These are phyloP conservation scores for Hipparchia sbordonii DNA, from an alignment of 2,888 invertebrate species.

Conservation along the genomic window DNA sequence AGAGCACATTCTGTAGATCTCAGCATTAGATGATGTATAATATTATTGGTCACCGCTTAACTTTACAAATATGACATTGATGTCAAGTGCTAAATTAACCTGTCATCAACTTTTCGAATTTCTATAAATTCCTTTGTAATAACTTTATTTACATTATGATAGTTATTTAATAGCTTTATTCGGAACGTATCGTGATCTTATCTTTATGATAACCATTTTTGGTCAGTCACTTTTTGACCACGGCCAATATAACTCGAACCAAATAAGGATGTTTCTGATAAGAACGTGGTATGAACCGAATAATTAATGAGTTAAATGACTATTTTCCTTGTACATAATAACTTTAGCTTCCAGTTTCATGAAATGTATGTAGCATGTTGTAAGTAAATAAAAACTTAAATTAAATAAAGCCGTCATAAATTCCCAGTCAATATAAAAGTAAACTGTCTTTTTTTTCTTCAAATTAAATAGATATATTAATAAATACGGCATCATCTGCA, in stretches of 20 bases:
- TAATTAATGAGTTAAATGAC: background rate
- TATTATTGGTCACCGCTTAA: too few relatives aligned
- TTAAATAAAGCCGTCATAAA: background rate
- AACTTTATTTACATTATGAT: constrained; percentile 8
- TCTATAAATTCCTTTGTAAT: background rate
- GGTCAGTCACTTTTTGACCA: constrained; percentile 1
- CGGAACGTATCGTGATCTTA: background rate
- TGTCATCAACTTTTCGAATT: background rate
- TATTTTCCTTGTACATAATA: background rate
- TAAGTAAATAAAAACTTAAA: background rate
- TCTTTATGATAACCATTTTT: constrained; percentile 8
- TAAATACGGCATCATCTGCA: too few relatives aligned
- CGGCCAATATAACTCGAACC: constrained; percentile 8
- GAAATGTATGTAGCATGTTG: background rate
- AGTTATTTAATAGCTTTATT: background rate
- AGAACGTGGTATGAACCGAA: background rate
- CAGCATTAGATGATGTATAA: too few relatives aligned
- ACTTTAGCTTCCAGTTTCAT: background rate
- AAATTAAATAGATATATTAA: too few relatives aligned
- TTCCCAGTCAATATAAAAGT: too few relatives aligned
- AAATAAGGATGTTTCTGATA: constrained; percentile 13
- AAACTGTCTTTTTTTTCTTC: too few relatives aligned
- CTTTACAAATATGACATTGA: too few relatives aligned
- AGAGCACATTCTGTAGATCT: too few relatives aligned
- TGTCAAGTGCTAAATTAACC: too few relatives aligned